Evolutionary conservation across 2,888 invertebrate genomes (phyloP), one percentile per base, ranked within the genome.

Genomic region (Poecilobothrus nobilitatus): DNA sequence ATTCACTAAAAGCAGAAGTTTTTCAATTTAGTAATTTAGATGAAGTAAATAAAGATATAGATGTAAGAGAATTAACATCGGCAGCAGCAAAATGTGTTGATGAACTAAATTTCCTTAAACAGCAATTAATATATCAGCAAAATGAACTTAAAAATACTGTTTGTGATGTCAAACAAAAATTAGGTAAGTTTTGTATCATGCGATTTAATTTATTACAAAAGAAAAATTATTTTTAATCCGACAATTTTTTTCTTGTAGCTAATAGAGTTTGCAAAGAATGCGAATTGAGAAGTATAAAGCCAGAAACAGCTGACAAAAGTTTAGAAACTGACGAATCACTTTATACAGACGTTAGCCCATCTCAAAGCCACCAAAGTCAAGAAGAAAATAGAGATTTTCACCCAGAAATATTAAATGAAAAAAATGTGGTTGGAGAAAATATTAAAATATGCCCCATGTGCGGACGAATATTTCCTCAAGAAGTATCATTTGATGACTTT

Each of bases 401-500:
- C 18, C 21, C 8, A 74, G 80, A 81, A 70, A 73, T 79, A 1
- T 71, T 78, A 18, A 78, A 82, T 69, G 76, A 79, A 27, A 79
- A 80, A 72, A 72, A 77, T 1, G 73, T 76, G 63, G 78, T 78
- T 2, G 80, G 81, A 71, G 74, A 75, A 65, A 69, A 74, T 34
- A 78, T 80, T 77, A 88, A 87, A 78, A 87, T 89, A 67, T 92
- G 92, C 75, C 92, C 92, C 0, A 85, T 92, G 82, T 92, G 92
- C 80, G 88, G 87, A 12, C 84, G 84, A 77, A 82, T 83, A 72
- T 92, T 88, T 76, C 82, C 82, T 65, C 84, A 84, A 76, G 82
- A 85, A 68, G 77, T 84, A 15, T 77, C 83, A 27, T 91, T 91
- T 78, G 81, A 84, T 34, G 84, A 86, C 66, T 92, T 92, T 76